phyloP scores from a whole-genome alignment of 2,113 vertebrate genomes.

The Regulus satrapa region DNA sequence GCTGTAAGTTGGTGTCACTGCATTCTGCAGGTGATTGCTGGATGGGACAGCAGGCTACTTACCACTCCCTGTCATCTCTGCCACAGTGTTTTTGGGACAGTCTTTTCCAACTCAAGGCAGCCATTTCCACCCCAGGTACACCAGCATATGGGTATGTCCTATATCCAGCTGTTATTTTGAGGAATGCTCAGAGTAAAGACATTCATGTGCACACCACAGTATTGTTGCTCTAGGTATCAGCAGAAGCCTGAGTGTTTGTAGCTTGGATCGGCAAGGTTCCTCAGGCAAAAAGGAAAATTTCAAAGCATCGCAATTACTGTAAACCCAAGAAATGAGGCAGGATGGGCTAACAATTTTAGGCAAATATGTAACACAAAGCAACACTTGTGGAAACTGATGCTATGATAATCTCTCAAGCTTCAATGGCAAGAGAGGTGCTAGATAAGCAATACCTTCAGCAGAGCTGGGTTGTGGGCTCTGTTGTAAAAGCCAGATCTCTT shows the following conservation, averaged over 20 bases:
- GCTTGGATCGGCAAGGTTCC: neutral
- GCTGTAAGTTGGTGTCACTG: too few relatives aligned
- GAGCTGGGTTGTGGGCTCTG: neutral
- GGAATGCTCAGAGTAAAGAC: neutral
- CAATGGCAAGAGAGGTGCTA: neutral
- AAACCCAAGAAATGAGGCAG: neutral
- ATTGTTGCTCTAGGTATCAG: neutral
- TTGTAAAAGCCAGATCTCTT: neutral
- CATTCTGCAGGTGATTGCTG: neutral
- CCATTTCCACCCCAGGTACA: neutral
- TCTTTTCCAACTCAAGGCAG: neutral
- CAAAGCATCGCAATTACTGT: neutral
- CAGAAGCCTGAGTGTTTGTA: neutral
- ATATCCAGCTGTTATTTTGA: neutral
- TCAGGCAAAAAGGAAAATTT: neutral
- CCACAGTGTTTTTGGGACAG: neutral
- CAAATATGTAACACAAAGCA: neutral
- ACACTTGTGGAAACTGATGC: rapidly evolving
- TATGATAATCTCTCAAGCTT: neutral
- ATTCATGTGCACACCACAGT: neutral
- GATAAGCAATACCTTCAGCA: neutral
- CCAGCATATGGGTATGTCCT: neutral
- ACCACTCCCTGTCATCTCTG: neutral
- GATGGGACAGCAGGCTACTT: neutral
- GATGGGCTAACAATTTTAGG: neutral